These are phyloP conservation scores for Acanthoscelides obtectus DNA, from an alignment of 2,888 invertebrate genomes.

Conservation along the genomic window DNA sequence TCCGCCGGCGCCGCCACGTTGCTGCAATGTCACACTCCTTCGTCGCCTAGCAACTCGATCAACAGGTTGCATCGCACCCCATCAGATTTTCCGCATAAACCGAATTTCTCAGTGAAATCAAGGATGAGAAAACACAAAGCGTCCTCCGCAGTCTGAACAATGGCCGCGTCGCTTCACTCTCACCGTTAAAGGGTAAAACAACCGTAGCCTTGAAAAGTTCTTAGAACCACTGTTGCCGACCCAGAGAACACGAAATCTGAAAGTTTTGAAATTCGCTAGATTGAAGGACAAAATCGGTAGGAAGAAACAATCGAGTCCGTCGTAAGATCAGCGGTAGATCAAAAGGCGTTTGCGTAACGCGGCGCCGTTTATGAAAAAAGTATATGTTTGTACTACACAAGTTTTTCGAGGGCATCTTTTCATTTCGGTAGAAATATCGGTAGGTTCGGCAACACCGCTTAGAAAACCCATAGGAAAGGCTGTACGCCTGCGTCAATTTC, in stretches of 20 bases:
- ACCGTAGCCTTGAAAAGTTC: conserved; percentile 44
- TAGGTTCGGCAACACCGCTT: no score
- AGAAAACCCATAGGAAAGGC: conserved; percentile 37
- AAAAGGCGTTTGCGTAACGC: no score
- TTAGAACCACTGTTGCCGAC: no score
- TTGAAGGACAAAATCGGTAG: no score
- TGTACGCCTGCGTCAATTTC: background rate
- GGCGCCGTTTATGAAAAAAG: no score
- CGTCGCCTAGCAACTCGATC: conserved; percentile 19
- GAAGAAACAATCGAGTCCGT: no score
- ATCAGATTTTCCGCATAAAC: conserved; percentile 22
- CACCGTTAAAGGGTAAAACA: conserved; percentile 37
- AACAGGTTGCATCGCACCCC: conserved; percentile 32
- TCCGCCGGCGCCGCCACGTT: background rate
- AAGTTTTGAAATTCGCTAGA: no score
- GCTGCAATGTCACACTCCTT: background rate
- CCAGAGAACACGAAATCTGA: no score
- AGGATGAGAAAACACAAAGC: conserved; percentile 32
- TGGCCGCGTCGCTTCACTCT: conserved; percentile 33
- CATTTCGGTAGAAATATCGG: no score
- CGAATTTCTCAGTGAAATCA: conserved; percentile 18
- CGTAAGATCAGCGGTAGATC: no score
- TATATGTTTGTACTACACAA: no score
- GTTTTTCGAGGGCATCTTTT: no score
- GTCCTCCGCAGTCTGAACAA: conserved; percentile 43